These are phyloP conservation scores for Peromyscus eremicus DNA, from an alignment of 2,797 vertebrate species.

Conservation along the genomic window DNA sequence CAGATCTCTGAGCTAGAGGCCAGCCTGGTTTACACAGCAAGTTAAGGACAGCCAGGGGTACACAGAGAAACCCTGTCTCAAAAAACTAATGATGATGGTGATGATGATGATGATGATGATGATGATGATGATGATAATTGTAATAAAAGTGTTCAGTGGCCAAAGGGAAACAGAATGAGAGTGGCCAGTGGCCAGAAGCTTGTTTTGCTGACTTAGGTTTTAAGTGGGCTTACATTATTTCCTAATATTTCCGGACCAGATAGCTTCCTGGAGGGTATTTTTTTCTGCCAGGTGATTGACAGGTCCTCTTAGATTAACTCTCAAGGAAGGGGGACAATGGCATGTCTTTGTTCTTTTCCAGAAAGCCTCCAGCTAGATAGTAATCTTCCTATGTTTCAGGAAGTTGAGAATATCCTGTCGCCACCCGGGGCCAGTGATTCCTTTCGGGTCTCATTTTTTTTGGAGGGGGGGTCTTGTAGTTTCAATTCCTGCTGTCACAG, in stretches of 20 bases:
- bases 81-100: background rate
- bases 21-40: background rate
- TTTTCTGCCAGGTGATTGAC: background rate
- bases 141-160: background rate
- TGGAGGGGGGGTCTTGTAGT: background rate
- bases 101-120: no score
- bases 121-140: background rate
- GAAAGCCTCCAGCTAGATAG: background rate
- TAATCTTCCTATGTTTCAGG: background rate
- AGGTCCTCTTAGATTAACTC: background rate
- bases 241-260: background rate
- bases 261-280: background rate
- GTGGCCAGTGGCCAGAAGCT: background rate
- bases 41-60: background rate
- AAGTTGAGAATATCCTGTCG: background rate
- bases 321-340: background rate
- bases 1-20: background rate
- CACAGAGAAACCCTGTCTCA: background rate
- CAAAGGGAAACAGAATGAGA: background rate
- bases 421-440: background rate
- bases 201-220: background rate
- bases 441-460: background rate
- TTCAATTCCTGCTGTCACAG: background rate
- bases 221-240: background rate
- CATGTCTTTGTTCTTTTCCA: background rate